Evolutionary conservation across 2,797 vertebrate genomes (phyloP), one percentile per base, ranked within the genome.

Genomic region (Callimico goeldii): DNA sequence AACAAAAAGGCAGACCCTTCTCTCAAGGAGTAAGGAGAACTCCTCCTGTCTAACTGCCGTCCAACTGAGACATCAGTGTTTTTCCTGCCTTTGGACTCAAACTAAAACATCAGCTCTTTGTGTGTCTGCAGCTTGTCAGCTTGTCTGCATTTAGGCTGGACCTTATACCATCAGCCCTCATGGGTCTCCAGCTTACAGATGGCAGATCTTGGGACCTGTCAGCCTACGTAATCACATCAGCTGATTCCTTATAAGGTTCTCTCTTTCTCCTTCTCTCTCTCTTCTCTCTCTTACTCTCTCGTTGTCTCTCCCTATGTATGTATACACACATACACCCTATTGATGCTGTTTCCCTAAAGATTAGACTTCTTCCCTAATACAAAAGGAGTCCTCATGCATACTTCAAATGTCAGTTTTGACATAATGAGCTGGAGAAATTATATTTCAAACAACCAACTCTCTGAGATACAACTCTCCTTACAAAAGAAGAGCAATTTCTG

Each of bases 401-500:
- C 88, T 96, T 97, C 95, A 90, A 90, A 91, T 0, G 36, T 11
- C 58, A 22, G 52, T 80, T 92, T 67, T 88, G 67, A 96, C 75
- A 46, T n/a, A 95, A 72, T 26, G 75, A 96, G 80, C 26, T 33
- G n/a, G 83, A 97, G 80, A 88, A 30, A 64, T 39, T 73, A 46
- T 22, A 57, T 81, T 94, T 94, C 88, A 95, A 96, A 57, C 22
- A 33, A 36, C 30, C 64, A 22, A 55, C 22, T 80, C 76, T 72
- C 87, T 39, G 75, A 90, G 28, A 92, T 52, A 84, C 20, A 92
- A 87, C 20, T 41, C 8, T n/a, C 0, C 7, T 43, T 84, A 84
- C 22, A 72, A 83, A 92, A 58, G 48, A 93, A 67, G 46, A 86
- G 55, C 80, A 64, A 46, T 1, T 0, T 76, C 84, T 48, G 36